These are phyloP conservation scores for Mycteria americana DNA, from an alignment of 2,797 vertebrate species.

Conservation along the genomic window DNA sequence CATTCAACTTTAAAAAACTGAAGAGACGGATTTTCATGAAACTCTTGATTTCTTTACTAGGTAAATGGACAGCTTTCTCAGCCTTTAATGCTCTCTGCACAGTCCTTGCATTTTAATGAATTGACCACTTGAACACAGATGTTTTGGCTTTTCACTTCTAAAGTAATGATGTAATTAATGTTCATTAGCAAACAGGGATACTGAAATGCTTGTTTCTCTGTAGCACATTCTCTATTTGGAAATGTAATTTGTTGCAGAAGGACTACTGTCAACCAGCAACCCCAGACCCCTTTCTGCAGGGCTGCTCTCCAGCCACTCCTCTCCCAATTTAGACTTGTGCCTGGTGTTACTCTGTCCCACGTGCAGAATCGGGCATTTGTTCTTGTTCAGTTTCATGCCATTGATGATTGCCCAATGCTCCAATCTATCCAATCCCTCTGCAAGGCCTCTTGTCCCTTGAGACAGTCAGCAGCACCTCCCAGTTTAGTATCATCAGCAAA, in stretches of 20 bases:
- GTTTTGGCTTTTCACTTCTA: background rate
- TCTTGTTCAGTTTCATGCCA: background rate
- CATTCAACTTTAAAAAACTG: background rate
- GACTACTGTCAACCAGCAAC: background rate
- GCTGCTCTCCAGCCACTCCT: background rate
- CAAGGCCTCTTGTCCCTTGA: background rate
- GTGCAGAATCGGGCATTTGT: background rate
- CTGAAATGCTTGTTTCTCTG: background rate
- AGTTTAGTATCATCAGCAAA: background rate
- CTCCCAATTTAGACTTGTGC: background rate
- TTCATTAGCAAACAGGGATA: background rate
- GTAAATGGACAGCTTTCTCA: background rate
- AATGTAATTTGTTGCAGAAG: background rate
- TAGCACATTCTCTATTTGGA: background rate
- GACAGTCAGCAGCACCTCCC: background rate
- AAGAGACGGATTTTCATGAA: background rate
- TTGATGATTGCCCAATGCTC: background rate
- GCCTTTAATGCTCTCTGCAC: background rate
- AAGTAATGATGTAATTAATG: background rate
- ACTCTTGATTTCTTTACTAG: background rate
- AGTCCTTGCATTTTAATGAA: background rate
- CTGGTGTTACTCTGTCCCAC: rapidly evolving
- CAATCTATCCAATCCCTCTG: background rate
- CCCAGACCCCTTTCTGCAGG: too few relatives aligned
- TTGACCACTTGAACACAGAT: background rate